Evolutionary conservation across 2,888 invertebrate genomes (phyloP), one percentile per base, ranked within the genome.

Genomic region (Drosophila acutilabella): DNA sequence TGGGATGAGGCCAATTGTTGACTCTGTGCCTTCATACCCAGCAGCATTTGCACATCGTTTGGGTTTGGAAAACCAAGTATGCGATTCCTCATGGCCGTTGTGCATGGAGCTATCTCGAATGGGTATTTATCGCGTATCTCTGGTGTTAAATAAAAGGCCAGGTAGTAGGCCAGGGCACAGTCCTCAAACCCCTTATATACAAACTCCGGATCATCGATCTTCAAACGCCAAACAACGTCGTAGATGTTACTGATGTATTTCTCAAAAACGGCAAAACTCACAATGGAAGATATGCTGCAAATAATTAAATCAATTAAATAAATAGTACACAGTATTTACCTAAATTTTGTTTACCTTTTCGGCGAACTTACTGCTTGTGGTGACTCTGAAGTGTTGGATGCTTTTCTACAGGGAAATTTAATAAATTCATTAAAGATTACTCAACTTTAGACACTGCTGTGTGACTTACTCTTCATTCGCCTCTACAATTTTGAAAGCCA

Each of bases 111-210:
- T 1, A 81, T 6, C 4, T 38, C 6, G 4, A 51, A 64, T 0
- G 40, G 5, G 14, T 61, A 74, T 16, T 23, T 51, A 1, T 76
- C n/a, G 1, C 81, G 75, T 13, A 81, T 76, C 41, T 74, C 61
- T 2, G 80, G 80, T 1, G 40, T 66, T 14, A 71, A 16, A 40
- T 81, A 81, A 20, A 80, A 81, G 0, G 30, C 61, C 16, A 78
- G 45, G 30, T 81, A 81, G 20, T 65, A 81, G 0, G 62, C 47
- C n/a, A 40, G 40, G 2, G 74, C 79, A 8, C 64, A 64, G 5
- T 74, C 64, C 7, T 80, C 79, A 40, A 77, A 80, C 2, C 60
- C 78, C 18, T 36, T 62, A 30, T n/a, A 23, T 0, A 11, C 18
- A 18, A 53, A 80, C 0, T 45, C 33, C 0, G 47, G 57, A 0